Evolutionary conservation across 2,113 vertebrate genomes (phyloP).

Genomic region (Notothenia coriiceps): DNA sequence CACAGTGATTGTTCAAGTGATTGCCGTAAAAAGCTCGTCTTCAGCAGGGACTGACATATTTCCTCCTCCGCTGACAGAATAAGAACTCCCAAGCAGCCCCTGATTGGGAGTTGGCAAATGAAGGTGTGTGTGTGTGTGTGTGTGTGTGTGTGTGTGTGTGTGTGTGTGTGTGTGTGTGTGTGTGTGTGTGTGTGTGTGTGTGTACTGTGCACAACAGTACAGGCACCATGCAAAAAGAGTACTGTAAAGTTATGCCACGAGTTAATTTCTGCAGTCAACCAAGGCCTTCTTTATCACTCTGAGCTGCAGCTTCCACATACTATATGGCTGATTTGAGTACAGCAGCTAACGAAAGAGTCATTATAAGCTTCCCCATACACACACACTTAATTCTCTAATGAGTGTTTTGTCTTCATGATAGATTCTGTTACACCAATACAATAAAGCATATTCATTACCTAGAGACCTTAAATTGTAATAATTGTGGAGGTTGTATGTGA

Average conservation of each 20-base stretch:
- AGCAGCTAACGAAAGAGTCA: not conserved
- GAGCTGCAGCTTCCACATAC: slow-evolving; percentile 20
- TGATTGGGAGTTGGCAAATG: slow-evolving; percentile 63
- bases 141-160: slow-evolving; percentile 1
- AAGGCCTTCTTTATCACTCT: slow-evolving; percentile 36
- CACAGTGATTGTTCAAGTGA: slow-evolving; percentile 82
- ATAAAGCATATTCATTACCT: not conserved
- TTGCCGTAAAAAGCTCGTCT: slow-evolving; percentile 77
- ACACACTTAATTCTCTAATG: slow-evolving; percentile 14
- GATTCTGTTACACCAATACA: slow-evolving; percentile 20
- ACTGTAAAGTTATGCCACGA: slow-evolving; percentile 19
- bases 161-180: slow-evolving; percentile 21
- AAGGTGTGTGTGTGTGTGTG: slow-evolving; percentile 14
- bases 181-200: not conserved
- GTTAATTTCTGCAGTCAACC: slow-evolving; percentile 41
- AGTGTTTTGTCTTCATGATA: slow-evolving; percentile 20
- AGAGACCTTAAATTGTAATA: too few species aligned
- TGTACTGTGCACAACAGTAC: not conserved
- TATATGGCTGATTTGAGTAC: not conserved
- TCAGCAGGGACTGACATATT: slow-evolving; percentile 75
- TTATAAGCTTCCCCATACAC: slow-evolving; percentile 19
- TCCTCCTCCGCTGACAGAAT: slow-evolving; percentile 74
- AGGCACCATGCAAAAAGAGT: slow-evolving; percentile 11
- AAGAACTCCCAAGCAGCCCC: slow-evolving; percentile 57
- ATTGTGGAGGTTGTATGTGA: too few species aligned